Base-by-base conservation (phyloP, 2,888 invertebrate genomes). In the Lycia hirtaria region DNA sequence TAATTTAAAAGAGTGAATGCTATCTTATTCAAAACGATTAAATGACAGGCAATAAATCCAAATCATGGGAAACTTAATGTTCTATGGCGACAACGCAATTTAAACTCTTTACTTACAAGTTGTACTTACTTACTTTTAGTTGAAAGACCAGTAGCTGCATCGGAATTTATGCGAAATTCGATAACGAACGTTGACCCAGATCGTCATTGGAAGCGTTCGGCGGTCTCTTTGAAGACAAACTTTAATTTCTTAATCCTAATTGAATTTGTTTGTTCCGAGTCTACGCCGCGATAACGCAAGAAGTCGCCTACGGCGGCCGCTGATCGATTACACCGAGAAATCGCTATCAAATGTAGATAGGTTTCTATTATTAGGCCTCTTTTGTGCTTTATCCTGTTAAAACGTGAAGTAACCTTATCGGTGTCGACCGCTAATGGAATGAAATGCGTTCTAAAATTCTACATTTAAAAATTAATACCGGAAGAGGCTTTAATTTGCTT, bases 181-280 rank as follows among this genome's bases (percentile, higher is more conserved):
- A 85, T 81, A 80, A 72, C 66, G 65, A 65, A 76, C 75, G 81
- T 80, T 79, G 75, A 83, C 83, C 85, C 67, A 75, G 69, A 74
- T 81, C 68, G 75, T 62, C 74, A 74, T 82, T 80, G 79, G 82
- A 79, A 78, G 78, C 74, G 63, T 59, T 65, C 69, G 69, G 80
- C 89, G 89, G 88, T 76, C 68, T 75, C 85, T 89, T 88, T 87
- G 85, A 85, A 76, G 61, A 48, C 61, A 60, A 75, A 72, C 69
- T 82, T 85, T 86, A 88, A 88, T 87, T 90, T 88, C 88, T 90
- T 89, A 89, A 90, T 88, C 85, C 88, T 90, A 89, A 91, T 89
- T 91, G 90, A 89, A 84, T 90, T 90, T 90, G 87, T 88, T 89
- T 88, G 90, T 91, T 83, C 79, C 77, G 75, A 73, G 74, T 71